These are phyloP conservation scores for Cheiracanthium punctorium DNA, from an alignment of 2,888 invertebrate species.

Conservation along the genomic window DNA sequence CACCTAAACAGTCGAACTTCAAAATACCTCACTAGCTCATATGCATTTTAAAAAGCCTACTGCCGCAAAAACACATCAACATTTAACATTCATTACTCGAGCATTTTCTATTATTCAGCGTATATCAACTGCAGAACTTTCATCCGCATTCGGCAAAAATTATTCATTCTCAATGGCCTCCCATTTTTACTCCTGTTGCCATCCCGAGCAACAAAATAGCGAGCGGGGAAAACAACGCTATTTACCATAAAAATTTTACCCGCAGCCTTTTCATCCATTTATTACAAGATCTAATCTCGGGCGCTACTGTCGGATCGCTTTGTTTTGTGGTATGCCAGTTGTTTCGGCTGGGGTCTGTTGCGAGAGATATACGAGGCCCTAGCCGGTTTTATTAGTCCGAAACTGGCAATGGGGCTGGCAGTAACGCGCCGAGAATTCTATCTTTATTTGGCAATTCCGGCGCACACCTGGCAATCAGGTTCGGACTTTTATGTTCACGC, in stretches of 20 bases:
- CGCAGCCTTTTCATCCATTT: conserved; percentile 62
- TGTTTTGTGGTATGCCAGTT: conserved; percentile 69
- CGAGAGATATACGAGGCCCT: conserved; percentile 60
- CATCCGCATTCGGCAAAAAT: conserved; percentile 2
- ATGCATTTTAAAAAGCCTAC: too few relatives aligned
- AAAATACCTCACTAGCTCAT: too few relatives aligned
- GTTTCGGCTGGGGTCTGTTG: conserved; percentile 27
- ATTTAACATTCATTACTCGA: conserved; percentile 8
- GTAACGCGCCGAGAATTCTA: conserved; percentile 69
- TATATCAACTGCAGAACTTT: background rate
- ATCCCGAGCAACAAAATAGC: background rate
- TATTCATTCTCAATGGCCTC: conserved; percentile 2
- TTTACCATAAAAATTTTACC: conserved; percentile 68
- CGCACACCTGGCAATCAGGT: conserved; percentile 68
- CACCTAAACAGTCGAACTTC: too few relatives aligned
- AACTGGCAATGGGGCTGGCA: conserved; percentile 65
- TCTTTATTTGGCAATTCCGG: conserved; percentile 67
- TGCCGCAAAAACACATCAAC: background rate
- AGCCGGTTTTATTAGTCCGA: conserved; percentile 67
- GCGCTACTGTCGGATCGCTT: conserved; percentile 59
- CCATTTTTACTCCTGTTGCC: conserved; percentile 13
- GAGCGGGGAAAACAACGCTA: conserved; percentile 11
- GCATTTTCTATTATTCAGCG: background rate
- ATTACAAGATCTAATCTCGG: conserved; percentile 64
- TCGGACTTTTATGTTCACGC: conserved; percentile 69